Base-by-base conservation (phyloP, 2,113 vertebrate species). In the Motacilla tschutschensis region DNA sequence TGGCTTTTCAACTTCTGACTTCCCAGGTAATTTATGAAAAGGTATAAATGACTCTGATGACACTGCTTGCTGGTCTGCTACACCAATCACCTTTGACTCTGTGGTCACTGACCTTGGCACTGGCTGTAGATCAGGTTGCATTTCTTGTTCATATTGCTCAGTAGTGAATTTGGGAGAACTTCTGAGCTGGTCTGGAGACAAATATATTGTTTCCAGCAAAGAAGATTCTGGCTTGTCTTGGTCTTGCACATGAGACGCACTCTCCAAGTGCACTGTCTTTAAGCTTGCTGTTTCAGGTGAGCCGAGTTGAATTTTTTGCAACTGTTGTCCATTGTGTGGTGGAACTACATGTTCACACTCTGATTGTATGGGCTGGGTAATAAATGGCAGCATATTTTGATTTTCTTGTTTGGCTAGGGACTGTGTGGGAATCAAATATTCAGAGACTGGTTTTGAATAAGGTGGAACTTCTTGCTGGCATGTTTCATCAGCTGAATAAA, bases 161-260 rank as follows among this genome's bases (percentile, higher is more conserved):
- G 54, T 4, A 28, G 44, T 26, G 6, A 87, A 62, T 67, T 38
- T 55, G 13, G 22, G 11, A 10, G 17, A 6, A 41, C 44, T 63
- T 47, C 18, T 85, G 66, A 63, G 48, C 40, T 85, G 88, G 53
- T 88, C 93, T 89, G 93, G 69, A 51, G 38, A 50, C 43, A 95
- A 88, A 59, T 79, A 67, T 12, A 53, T 79, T 69, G 79, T 73
- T 18, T 48, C 69, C 53, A 65, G 16, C 15, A 44, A 73, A 53
- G 1, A 13, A 54, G 59, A 22, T 50, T 60, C 31, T 67, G 79
- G 28, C 41, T 54, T 26, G 5, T 41, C 86, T 74, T 74, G 46
- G 14, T 55, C 69, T 62, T 72, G 67, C 2, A 4, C 35, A 58
- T 2, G 20, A 65, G 40, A 55, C 8, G 11, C 25, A 48, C 40